Evolutionary conservation across 1,140 invertebrate species (phyloP).

Genomic region (Lordiphosa collinella): DNA sequence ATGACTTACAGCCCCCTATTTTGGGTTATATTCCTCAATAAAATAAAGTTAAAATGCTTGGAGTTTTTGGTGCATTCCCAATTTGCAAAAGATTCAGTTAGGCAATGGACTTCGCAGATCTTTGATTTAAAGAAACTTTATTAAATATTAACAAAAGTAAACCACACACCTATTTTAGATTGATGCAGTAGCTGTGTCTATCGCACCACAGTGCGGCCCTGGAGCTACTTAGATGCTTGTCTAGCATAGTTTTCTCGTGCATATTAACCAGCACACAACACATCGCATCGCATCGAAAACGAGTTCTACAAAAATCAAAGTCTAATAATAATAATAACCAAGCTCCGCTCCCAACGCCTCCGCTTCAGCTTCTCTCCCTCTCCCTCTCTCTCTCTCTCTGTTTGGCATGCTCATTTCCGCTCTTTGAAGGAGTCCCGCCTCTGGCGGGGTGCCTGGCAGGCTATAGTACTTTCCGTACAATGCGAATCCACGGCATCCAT

Average conservation of each 20-base stretch:
- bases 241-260: constrained; percentile 2
- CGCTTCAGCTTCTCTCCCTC: not conserved
- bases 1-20: too few relatives aligned
- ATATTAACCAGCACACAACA: not conserved
- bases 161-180: too few relatives aligned
- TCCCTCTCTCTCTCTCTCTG: not conserved
- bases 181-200: too few relatives aligned
- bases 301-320: constrained; percentile 32
- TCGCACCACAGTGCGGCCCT: too few relatives aligned
- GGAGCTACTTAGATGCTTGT: not conserved
- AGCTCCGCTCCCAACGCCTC: not conserved
- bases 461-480: constrained; percentile 15
- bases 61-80: too few relatives aligned
- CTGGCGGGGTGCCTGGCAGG: constrained; percentile 6
- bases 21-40: too few relatives aligned
- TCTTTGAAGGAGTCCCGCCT: not conserved
- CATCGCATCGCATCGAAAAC: constrained; percentile 23
- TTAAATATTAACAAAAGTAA: too few relatives aligned
- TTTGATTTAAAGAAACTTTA: too few relatives aligned
- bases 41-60: too few relatives aligned
- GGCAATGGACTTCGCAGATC: too few relatives aligned
- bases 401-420: not conserved
- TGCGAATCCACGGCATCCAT: constrained; percentile 26
- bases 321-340: not conserved
- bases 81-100: too few relatives aligned